These are phyloP conservation scores for Cyclopterus lumpus DNA, from an alignment of 2,797 vertebrate species.

Conservation along the genomic window DNA sequence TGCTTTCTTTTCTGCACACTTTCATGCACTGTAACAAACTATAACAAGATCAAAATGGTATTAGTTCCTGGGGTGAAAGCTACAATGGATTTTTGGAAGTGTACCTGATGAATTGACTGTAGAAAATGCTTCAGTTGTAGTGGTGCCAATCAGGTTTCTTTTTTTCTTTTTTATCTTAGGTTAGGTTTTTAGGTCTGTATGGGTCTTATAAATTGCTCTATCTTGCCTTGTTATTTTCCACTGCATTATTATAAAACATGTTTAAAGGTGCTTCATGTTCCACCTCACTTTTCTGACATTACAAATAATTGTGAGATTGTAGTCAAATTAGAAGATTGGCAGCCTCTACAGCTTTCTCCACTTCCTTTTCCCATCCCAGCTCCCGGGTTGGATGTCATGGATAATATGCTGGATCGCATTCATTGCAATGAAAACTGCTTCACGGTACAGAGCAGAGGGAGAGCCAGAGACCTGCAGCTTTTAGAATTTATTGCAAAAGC, in stretches of 20 bases:
- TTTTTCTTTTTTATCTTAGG: slow-evolving; percentile 6
- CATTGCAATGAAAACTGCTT: slow-evolving; percentile 53
- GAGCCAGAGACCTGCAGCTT: slow-evolving; percentile 46
- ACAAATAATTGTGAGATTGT: slow-evolving; percentile 14
- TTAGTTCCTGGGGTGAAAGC: slow-evolving; percentile 8
- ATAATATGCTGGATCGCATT: slow-evolving; percentile 48
- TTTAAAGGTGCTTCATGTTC: not conserved
- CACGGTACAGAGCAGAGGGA: slow-evolving; percentile 54
- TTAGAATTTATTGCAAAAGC: slow-evolving; percentile 70
- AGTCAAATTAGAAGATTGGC: slow-evolving; percentile 46
- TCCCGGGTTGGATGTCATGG: slow-evolving; percentile 62
- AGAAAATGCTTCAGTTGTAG: not conserved
- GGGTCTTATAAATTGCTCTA: not conserved
- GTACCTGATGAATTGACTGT: slow-evolving; percentile 22
- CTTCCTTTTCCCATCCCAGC: slow-evolving; percentile 38
- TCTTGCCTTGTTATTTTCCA: slow-evolving; percentile 1
- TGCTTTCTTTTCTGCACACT: slow-evolving; percentile 14
- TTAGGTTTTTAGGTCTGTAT: not conserved
- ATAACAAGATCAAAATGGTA: slow-evolving; percentile 23
- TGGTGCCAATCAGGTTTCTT: not conserved
- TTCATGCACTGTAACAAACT: slow-evolving; percentile 18
- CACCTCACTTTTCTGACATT: slow-evolving; percentile 16
- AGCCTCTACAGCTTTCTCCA: slow-evolving; percentile 26
- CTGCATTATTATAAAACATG: not conserved
- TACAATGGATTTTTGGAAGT: slow-evolving; percentile 25